Conservation (phyloP, 2,888 invertebrate genomes). For the Cheilosia vulpina region DNA sequence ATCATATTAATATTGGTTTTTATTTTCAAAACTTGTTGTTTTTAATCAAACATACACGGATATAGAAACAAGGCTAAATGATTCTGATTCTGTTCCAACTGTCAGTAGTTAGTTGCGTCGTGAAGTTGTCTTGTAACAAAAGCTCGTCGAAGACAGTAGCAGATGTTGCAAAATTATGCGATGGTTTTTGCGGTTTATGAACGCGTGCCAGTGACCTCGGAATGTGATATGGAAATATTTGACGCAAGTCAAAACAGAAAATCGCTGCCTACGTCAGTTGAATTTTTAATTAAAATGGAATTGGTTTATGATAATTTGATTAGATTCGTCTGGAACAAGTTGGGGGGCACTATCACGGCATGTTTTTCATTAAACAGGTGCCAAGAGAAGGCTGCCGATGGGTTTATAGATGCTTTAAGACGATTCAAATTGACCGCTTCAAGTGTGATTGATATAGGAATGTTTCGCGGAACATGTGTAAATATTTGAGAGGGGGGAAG, state of each 20-base stretch:
- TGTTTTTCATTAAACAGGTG: not conserved
- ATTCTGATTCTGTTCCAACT: not conserved
- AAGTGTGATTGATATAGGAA: not conserved
- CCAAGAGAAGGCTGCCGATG: not conserved
- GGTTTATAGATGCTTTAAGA: not conserved
- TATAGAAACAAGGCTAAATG: too few species aligned
- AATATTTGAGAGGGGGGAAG: not conserved
- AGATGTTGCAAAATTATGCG: too few species aligned
- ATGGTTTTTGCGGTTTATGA: not conserved
- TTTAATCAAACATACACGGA: too few species aligned
- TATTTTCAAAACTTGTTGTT: not conserved
- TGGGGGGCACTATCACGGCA: not conserved
- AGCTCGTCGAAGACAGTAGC: too few species aligned
- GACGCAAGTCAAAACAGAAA: conserved; percentile 4
- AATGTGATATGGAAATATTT: not conserved
- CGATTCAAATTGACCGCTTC: not conserved
- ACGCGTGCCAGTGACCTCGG: not conserved
- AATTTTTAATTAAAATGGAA: conserved; percentile 10
- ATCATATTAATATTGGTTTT: not conserved
- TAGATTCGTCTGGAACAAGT: not conserved
- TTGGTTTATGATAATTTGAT: conserved; percentile 2
- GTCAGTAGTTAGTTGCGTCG: not conserved
- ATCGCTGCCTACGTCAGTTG: not conserved
- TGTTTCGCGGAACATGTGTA: not conserved
- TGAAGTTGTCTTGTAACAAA: not conserved